phyloP scores from a whole-genome alignment of 2,797 vertebrate species.

The Cercopithecus mitis region DNA sequence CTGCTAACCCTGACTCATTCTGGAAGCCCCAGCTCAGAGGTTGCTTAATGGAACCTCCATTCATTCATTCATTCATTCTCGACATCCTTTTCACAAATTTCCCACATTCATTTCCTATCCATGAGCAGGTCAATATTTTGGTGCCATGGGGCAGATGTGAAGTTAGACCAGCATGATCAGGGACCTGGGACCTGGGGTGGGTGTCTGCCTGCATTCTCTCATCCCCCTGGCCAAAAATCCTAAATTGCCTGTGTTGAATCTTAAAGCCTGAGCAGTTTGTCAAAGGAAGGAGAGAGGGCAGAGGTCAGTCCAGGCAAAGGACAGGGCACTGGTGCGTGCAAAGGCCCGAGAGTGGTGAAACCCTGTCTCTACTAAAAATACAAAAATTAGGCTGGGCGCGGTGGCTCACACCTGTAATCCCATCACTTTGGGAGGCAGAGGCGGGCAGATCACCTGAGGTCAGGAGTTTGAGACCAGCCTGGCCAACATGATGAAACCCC shows the following conservation, averaged over 20 bases:
- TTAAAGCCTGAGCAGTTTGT: not conserved
- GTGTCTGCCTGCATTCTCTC: not conserved
- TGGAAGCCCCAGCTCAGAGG: not conserved
- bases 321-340: rapidly evolving
- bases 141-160: not conserved
- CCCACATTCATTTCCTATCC: rapidly evolving
- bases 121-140: not conserved
- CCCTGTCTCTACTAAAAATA: no score
- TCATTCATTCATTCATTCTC: slow-evolving; percentile 8
- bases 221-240: not conserved
- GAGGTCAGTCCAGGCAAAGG: not conserved
- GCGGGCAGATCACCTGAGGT: no score
- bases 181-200: not conserved
- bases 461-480: no score
- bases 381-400: no score
- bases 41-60: not conserved
- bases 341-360: not conserved
- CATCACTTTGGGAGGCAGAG: no score
- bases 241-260: not conserved
- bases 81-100: not conserved
- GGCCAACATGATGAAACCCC: no score
- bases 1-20: not conserved
- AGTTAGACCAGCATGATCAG: rapidly evolving
- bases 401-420: no score
- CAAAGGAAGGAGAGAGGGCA: no score